These are phyloP conservation scores for Pantherophis guttatus DNA, from an alignment of 2,113 vertebrate species.

Conservation along the genomic window DNA sequence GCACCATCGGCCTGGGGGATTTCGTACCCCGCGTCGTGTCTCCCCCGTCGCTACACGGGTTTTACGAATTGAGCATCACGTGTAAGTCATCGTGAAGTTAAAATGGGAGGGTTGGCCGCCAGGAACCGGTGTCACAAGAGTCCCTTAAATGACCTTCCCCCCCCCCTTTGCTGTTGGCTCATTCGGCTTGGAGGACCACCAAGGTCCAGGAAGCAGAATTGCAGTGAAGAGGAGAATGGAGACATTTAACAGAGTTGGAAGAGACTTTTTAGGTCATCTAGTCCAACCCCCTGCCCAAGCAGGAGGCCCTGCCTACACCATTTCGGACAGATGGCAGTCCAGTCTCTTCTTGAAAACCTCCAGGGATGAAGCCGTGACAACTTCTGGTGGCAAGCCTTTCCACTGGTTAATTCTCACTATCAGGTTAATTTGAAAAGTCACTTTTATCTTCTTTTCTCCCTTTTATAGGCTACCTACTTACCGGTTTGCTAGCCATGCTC, in stretches of 20 bases:
- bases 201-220: neutral
- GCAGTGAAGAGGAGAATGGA: neutral
- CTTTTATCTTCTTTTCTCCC: neutral
- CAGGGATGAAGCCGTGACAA: neutral
- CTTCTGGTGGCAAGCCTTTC: neutral
- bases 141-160: neutral
- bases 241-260: neutral
- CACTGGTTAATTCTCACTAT: neutral
- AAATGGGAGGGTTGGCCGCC: neutral
- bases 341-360: neutral
- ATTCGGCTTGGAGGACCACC: neutral
- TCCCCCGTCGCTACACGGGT: conserved; percentile 36
- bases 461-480: conserved; percentile 61
- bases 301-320: too few species aligned
- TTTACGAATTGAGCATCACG: conserved; percentile 69
- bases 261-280: too few species aligned
- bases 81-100: conserved; percentile 58
- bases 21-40: conserved; percentile 55
- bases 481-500: conserved; percentile 64
- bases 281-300: too few species aligned
- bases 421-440: neutral
- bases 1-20: conserved; percentile 75
- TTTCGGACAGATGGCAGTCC: too few species aligned
- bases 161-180: neutral
- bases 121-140: neutral